Base-by-base conservation (phyloP, 1,140 invertebrate species). In the Drosophila prosaltans region DNA sequence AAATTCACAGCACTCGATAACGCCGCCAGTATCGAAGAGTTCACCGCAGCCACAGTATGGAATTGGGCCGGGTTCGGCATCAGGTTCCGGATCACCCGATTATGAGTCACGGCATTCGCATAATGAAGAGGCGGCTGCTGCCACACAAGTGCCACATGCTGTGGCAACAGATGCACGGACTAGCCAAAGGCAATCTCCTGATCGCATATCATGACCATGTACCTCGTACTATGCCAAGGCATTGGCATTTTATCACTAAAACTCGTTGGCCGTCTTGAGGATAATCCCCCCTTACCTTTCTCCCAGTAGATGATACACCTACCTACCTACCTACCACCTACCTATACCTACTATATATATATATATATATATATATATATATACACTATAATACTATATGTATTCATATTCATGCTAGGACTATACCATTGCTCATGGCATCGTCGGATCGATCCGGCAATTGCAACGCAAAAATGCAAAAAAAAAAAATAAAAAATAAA, bases 151-250 rank as follows among this genome's bases (percentile, higher is more conserved):
- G 36, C 69, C 21, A 40, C 28, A 30, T 2, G 28, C 4, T 30
- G 69, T 21, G 61, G 65, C 32, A 41, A 48, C 69, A 1, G 32
- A 36, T 36, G 32, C 32, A n/a, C 60, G 71, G 28, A 39, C 63
- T 48, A 67, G 63, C 24, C 81, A 80, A 55, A 41, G 84, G 55
- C 84, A 81, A 28, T 86, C 88, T 2, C 78, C 89, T 11, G 91
- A 92, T 73, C 80, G 83, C 70, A 88, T 92, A 77, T 92, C 91
- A 92, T 92, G 91, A 92, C 91, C 91, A 71, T 90, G 86, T 91
- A 77, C 81, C 80, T 86, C 82, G 73, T 88, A 89, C 66, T 92
- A 80, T 86, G 70, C 91, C 66, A 90, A 91, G 76, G 79, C 90
- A 36, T 74, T 91, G 86, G 85, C 90, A 72, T 91, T 91, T 69